Evolutionary conservation across 2,113 vertebrate genomes (phyloP).

Genomic region (Ammospiza nelsoni): DNA sequence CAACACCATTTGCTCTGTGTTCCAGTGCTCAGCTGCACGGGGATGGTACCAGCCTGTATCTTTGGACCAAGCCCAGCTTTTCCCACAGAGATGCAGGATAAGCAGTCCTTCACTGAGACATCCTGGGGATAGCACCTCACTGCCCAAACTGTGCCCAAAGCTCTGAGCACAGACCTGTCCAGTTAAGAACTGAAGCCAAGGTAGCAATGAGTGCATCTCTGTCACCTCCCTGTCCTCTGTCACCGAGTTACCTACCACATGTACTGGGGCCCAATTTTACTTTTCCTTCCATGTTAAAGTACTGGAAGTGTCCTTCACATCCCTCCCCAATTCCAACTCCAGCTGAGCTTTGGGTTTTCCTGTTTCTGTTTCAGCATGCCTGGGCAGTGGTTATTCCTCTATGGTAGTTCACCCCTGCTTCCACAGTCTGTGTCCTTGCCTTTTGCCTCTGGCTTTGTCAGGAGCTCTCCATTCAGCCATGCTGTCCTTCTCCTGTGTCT

Average conservation of each 20-base stretch:
- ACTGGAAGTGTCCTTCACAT: background rate
- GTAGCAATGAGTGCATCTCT: background rate
- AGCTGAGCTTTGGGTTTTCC: background rate
- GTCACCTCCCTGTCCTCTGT: background rate
- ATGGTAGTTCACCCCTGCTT: background rate
- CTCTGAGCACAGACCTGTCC: background rate
- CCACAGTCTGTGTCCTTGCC: background rate
- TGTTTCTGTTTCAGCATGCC: background rate
- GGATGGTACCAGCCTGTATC: background rate
- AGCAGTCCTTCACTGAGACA: background rate
- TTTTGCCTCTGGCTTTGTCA: background rate
- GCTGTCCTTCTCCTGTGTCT: background rate
- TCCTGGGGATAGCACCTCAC: background rate
- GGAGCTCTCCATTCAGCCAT: background rate
- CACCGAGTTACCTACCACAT: too few species aligned
- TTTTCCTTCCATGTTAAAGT: background rate
- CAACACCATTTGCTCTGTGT: background rate
- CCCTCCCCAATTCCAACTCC: background rate
- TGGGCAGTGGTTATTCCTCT: background rate
- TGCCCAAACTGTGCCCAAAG: background rate
- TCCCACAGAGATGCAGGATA: background rate
- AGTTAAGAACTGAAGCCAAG: background rate
- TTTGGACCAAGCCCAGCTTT: background rate
- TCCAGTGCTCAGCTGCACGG: background rate
- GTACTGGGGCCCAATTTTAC: background rate